Evolutionary conservation across 2,888 invertebrate species (phyloP), one percentile per base, ranked within the genome.

Genomic region (Bimastos eiseni): DNA sequence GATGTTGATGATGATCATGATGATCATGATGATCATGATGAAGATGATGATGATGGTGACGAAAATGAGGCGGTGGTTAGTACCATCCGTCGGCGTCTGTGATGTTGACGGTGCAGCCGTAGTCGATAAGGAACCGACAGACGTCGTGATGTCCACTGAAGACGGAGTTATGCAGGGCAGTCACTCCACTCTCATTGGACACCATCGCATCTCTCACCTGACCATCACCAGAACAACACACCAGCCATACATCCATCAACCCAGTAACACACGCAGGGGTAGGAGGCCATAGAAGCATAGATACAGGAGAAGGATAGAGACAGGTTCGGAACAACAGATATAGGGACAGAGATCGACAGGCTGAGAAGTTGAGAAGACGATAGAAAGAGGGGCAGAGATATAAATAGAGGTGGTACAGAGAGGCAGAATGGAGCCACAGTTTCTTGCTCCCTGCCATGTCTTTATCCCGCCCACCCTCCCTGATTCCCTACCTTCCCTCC

Each of bases 91-190:
- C 99, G 91, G 98, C 98, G 95, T 99, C 99, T 94, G 98, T 99
- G 34, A 99, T 99, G 95, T 99, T 99, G 90, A 99, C 99, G 95
- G 99, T 99, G 95, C 99, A 99, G 91, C 99, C 99, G 94, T 98
- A 97, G 95, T 98, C 98, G 90, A 99, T 98, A 91, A 99, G 96
- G 95, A 98, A 98, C 96, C 98, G 97, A 93, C 99, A 99, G 94
- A 99, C 99, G 94, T 99, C 99, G 94, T 98, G 97, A 96, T 99
- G 99, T 36, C 99, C 99, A 5, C 99, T 99, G 95, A 99, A 99
- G 94, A 99, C 99, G 93, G 99, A 99, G 95, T 99, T 99, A 96
- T 99, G 99, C 91, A 99, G 96, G 86, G 99, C 99, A 1, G 99
- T 99, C 94, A 99, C 99, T 90, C 99, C 99, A 95, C 99, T 99